Evolutionary conservation across 1,140 invertebrate species (phyloP).

Genomic region (Drosophila oshimai): DNA sequence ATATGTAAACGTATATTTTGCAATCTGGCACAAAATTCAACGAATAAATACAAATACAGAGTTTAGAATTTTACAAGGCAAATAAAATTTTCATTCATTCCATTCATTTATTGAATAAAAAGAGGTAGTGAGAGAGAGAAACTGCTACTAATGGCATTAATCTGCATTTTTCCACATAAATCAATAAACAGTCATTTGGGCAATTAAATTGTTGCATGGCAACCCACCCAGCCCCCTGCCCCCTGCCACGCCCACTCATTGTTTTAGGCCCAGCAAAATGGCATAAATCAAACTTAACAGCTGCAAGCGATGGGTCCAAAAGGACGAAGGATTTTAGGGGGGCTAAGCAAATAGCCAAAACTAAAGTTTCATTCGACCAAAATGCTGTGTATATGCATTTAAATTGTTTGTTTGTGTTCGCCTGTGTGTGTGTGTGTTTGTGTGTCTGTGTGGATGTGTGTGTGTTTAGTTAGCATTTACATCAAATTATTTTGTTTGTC

Average conservation of each 20-base stretch:
- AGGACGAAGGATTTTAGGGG: constrained; percentile 16
- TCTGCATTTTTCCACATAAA: constrained; percentile 63
- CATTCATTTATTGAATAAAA: constrained; percentile 23
- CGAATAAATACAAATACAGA: constrained; percentile 3
- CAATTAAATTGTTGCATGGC: constrained; percentile 72
- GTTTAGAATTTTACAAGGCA: constrained; percentile 6
- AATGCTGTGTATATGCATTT: constrained; percentile 24
- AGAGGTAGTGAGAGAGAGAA: not conserved
- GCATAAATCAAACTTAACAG: constrained; percentile 71
- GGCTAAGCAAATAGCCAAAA: constrained; percentile 38
- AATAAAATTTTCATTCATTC: constrained; percentile 15
- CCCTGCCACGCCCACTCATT: constrained; percentile 27
- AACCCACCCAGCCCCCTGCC: not conserved
- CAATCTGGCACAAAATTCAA: constrained; percentile 24
- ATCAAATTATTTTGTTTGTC: constrained; percentile 65
- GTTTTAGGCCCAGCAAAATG: constrained; percentile 37
- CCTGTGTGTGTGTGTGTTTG: not conserved
- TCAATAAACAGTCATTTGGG: constrained; percentile 67
- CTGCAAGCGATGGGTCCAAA: constrained; percentile 39
- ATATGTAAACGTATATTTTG: not conserved
- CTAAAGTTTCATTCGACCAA: constrained; percentile 40
- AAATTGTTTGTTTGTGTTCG: constrained; percentile 43
- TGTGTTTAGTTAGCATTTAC: constrained; percentile 55
- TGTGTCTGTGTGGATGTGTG: constrained; percentile 19
- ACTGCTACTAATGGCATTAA: constrained; percentile 54